Conservation (phyloP, 2,113 vertebrate species). For the Eubucco bourcierii region DNA sequence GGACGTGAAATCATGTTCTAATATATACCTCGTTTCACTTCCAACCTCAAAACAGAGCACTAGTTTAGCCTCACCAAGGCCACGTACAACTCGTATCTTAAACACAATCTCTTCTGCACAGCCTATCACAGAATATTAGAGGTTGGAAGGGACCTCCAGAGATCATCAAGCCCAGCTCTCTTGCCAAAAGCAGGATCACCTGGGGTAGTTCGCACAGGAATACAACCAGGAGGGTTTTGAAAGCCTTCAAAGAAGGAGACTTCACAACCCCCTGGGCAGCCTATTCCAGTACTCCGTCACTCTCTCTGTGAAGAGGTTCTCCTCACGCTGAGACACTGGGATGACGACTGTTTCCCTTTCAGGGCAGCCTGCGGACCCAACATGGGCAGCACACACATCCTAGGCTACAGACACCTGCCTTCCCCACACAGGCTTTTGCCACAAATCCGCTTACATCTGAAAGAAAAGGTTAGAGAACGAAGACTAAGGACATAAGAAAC, state of each 20-base stretch:
- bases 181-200: too few species aligned
- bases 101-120: accelerated
- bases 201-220: too few species aligned
- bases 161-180: too few species aligned
- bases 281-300: too few species aligned
- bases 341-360: accelerated
- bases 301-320: too few species aligned
- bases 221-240: too few species aligned
- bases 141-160: too few species aligned
- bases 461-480: background rate
- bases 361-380: background rate
- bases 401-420: background rate
- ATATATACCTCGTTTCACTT: accelerated
- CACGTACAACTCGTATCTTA: background rate
- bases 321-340: background rate
- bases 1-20: accelerated
- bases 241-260: too few species aligned
- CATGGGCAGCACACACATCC: accelerated
- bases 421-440: background rate
- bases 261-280: too few species aligned
- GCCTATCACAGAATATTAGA: background rate
- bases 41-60: background rate
- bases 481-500: background rate
- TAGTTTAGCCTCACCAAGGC: accelerated
- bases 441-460: background rate